Base-by-base conservation (phyloP, 1,140 invertebrate genomes). In the Acyrthosiphon pisum region DNA sequence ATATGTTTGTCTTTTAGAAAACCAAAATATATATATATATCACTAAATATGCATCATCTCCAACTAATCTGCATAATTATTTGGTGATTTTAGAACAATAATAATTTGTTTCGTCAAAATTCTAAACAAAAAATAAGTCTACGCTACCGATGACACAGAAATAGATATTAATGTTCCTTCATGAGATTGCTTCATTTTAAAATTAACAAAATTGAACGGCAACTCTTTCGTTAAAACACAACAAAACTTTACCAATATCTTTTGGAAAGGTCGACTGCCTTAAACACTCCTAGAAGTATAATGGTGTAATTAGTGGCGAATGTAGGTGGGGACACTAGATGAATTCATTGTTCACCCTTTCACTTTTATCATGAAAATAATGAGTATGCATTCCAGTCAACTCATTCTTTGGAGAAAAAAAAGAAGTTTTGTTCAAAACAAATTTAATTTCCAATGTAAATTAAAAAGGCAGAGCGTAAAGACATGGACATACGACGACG, bases 391-490 rank as follows among this genome's bases (percentile, higher is more conserved):
- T 86, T 86, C 41, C 23, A 86, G 83, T 86, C 26, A 44, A 26
- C 83, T 44, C 37, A 41, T 86, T 41, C 23, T 44, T 86, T 44
- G 41, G 9, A 86, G 22, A 44, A 41, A 86, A 41, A 86, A 26
- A 44, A 83, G 20, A 84, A 86, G 83, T 44, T 86, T 86, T 86
- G 23, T 86, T 86, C 26, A 41, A 44, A 44, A 86, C 83, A 86
- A 86, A 86, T 44, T 86, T 86, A 86, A 86, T 86, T 86, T 86
- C 23, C 26, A 44, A 86, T 44, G 83, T 86, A 86, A 86, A 86
- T 86, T 86, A 86, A 86, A 44, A 86, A 86, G 83, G 83, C 83
- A 41, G 60, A 76, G 30, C 60, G 30, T 76, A 76, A 76, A 76
- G 60, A 76, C 83, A 44, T 26, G 23, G 37, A 44, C 60, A 76